These are phyloP conservation scores for Phoxinus phoxinus DNA, from an alignment of 2,113 vertebrate genomes.

Conservation along the genomic window DNA sequence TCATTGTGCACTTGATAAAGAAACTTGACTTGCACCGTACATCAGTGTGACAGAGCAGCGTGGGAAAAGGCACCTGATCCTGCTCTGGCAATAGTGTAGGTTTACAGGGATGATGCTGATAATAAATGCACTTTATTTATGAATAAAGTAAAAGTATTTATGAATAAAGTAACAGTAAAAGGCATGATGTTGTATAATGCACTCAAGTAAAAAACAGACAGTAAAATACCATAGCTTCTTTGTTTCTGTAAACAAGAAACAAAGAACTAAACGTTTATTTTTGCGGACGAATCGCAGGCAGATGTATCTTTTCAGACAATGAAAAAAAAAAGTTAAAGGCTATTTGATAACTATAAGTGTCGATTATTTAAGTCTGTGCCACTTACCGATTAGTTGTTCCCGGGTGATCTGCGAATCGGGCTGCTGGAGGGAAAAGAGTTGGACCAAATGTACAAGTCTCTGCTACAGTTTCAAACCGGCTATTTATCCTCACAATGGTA, in stretches of 20 bases:
- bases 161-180: background rate
- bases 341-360: background rate
- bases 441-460: background rate
- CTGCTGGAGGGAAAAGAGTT: background rate
- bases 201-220: background rate
- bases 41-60: conserved; percentile 34
- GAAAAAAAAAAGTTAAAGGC: background rate
- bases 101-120: background rate
- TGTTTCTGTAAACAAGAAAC: too few relatives aligned
- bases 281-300: too few relatives aligned
- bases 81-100: background rate
- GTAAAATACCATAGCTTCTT: background rate
- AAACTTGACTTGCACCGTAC: background rate
- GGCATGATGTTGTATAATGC: too few relatives aligned
- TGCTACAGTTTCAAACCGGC: background rate
- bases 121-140: background rate
- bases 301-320: background rate
- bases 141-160: background rate
- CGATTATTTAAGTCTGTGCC: background rate
- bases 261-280: background rate
- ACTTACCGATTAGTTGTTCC: conserved; percentile 25
- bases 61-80: conserved; percentile 54
- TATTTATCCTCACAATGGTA: background rate
- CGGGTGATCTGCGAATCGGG: background rate
- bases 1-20: background rate